Evolutionary conservation across 2,113 vertebrate genomes (phyloP).

Genomic region (Hydrolagus affinis): DNA sequence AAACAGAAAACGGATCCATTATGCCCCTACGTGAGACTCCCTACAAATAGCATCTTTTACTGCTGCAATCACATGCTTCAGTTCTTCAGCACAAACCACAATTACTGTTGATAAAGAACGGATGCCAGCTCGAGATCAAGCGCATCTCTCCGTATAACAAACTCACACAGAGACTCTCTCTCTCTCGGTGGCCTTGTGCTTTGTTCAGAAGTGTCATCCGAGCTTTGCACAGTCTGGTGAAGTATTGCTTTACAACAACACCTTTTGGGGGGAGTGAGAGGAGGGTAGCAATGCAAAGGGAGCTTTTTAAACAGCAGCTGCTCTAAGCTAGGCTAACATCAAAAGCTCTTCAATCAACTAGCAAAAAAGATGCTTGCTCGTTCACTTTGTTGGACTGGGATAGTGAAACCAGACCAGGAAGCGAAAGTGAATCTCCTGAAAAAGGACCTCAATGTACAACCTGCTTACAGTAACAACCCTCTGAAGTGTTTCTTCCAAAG

Average conservation of each 20-base stretch:
- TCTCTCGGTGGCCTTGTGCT: neutral
- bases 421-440: neutral
- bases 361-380: neutral
- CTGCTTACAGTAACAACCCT: neutral
- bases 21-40: neutral
- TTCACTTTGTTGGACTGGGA: neutral
- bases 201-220: neutral
- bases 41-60: neutral
- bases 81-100: slow-evolving; percentile 2
- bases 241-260: neutral
- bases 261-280: neutral
- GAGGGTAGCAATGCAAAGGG: neutral
- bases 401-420: neutral
- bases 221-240: neutral
- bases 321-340: neutral
- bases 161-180: neutral
- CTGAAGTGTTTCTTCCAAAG: neutral
- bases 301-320: neutral
- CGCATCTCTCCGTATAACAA: neutral
- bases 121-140: neutral
- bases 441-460: neutral
- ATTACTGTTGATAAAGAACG: neutral
- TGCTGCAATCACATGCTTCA: neutral
- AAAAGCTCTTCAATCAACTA: neutral
- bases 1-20: neutral